Conservation (phyloP, 2,797 vertebrate genomes). For the Natrix natrix region DNA sequence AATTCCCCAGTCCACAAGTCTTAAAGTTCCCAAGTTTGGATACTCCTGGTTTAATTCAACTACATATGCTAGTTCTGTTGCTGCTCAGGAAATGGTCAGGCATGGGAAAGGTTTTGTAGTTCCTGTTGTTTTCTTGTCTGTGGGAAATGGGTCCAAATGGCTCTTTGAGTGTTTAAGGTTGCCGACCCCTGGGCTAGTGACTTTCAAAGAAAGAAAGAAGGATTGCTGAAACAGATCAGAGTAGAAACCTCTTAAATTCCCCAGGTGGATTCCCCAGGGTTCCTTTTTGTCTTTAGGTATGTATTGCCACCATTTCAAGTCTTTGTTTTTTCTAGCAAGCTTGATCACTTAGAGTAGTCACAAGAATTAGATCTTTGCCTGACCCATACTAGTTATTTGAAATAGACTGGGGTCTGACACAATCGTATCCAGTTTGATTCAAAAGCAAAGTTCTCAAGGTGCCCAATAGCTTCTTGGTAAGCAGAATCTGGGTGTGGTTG, state of each 20-base stretch:
- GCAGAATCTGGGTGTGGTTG: neutral
- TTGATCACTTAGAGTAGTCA: neutral
- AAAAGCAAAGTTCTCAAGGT: neutral
- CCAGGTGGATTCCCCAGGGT: too few relatives aligned
- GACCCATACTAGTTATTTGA: neutral
- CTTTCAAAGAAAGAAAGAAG: neutral
- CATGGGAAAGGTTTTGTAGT: too few relatives aligned
- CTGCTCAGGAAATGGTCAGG: too few relatives aligned
- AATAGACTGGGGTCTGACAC: neutral
- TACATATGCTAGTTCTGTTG: too few relatives aligned
- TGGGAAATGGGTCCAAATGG: too few relatives aligned
- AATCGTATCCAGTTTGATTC: neutral
- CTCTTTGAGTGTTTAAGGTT: too few relatives aligned
- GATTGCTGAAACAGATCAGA: neutral
- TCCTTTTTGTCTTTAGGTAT: neutral
- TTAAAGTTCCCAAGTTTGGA: too few relatives aligned
- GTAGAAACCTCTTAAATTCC: neutral
- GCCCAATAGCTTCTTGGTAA: neutral
- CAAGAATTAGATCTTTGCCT: neutral
- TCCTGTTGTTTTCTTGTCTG: too few relatives aligned
- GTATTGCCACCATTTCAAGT: neutral
- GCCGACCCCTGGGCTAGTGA: neutral
- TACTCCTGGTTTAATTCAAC: too few relatives aligned
- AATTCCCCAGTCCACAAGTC: too few relatives aligned
- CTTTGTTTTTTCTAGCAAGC: neutral